These are phyloP conservation scores for Tapirus indicus DNA, from an alignment of 2,797 vertebrate species.

Conservation along the genomic window DNA sequence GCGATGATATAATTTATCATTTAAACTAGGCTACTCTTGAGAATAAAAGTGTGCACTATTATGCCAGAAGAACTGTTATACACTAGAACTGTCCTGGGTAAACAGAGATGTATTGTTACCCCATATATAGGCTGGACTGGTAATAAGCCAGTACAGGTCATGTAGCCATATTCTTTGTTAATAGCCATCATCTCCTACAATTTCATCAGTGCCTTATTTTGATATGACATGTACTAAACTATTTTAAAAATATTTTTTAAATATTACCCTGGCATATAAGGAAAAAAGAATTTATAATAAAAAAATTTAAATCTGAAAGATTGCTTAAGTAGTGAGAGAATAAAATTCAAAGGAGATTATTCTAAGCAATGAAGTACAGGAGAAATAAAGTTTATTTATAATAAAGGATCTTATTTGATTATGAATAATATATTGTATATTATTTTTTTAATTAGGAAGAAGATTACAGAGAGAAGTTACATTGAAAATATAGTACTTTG, in stretches of 20 bases:
- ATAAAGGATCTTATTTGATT: neutral
- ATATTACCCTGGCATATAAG: neutral
- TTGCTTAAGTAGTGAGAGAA: neutral
- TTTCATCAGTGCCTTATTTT: neutral
- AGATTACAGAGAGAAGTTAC: neutral
- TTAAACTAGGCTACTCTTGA: neutral
- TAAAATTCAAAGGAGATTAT: neutral
- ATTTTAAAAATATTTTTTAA: neutral
- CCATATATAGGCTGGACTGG: rapidly evolving
- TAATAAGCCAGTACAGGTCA: neutral
- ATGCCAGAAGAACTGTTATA: neutral
- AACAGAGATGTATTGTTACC: neutral
- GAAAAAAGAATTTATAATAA: neutral
- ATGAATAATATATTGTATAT: neutral
- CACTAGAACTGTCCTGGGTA: neutral
- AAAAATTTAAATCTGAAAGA: neutral
- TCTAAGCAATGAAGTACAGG: neutral
- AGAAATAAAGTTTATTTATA: neutral
- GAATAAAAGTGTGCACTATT: neutral
- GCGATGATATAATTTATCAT: neutral
- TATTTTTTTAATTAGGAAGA: neutral
- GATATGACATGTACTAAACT: neutral
- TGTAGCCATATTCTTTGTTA: neutral
- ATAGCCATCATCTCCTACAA: neutral
- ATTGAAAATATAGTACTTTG: neutral